A percentile compares a stretch with the other conserved stretches of the same genome.
Conservation (phyloP, 1,140 invertebrate genomes). For the Leptinotarsa defecta region DNA sequence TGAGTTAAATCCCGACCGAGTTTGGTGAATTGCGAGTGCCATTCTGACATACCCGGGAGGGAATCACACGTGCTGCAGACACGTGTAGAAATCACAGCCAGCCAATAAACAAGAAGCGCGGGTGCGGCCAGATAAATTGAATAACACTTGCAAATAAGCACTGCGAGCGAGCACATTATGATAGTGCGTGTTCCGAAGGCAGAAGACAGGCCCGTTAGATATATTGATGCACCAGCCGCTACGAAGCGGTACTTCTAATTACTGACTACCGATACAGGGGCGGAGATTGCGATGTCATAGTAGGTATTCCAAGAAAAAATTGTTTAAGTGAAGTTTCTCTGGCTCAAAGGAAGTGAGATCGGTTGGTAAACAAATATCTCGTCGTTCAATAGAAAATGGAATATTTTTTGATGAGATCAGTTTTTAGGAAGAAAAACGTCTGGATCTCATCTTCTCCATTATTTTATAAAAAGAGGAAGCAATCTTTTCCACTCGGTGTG, state of each 20-base stretch:
- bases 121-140: slow-evolving; percentile 55
- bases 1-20: neutral
- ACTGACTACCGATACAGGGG: neutral
- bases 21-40: slow-evolving; percentile 9
- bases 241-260: slow-evolving; percentile 14
- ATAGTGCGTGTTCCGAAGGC: slow-evolving; percentile 42
- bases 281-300: neutral
- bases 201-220: slow-evolving; percentile 26
- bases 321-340: too few species aligned
- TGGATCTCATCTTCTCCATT: too few species aligned
- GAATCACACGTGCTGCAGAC: slow-evolving; percentile 47
- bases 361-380: too few species aligned
- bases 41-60: slow-evolving; percentile 7
- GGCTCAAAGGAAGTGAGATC: too few species aligned
- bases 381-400: too few species aligned
- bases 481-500: too few species aligned
- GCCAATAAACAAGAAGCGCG: slow-evolving; percentile 54
- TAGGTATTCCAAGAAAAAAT: too few species aligned
- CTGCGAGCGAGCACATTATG: slow-evolving; percentile 43
- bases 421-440: too few species aligned
- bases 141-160: slow-evolving; percentile 56
- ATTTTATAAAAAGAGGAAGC: too few species aligned
- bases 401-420: too few species aligned
- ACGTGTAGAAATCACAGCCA: slow-evolving; percentile 54
- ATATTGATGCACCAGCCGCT: slow-evolving; percentile 24